phyloP scores from a whole-genome alignment of 2,113 vertebrate species.

The Xiphias gladius region DNA sequence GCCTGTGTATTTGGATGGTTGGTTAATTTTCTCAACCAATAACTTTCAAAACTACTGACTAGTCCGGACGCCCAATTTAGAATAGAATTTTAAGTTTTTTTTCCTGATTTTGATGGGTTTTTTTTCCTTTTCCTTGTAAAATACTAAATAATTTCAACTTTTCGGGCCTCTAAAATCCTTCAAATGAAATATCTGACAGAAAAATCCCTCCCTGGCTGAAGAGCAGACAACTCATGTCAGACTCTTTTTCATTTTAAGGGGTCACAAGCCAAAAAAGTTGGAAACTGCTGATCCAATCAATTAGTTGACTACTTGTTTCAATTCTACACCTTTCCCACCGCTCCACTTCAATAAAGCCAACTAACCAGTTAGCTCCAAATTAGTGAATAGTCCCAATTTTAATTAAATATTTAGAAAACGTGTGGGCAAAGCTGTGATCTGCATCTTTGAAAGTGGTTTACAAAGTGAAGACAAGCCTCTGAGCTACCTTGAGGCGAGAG shows the following conservation, averaged over 20 bases:
- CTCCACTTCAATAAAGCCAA: background rate
- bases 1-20: background rate
- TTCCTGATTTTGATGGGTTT: too few relatives aligned
- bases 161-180: background rate
- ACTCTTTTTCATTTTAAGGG: background rate
- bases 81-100: background rate
- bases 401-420: background rate
- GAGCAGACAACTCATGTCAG: background rate
- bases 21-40: constrained; percentile 3
- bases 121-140: background rate
- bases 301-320: background rate
- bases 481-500: constrained; percentile 92
- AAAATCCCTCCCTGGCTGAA: background rate
- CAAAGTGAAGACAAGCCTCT: background rate
- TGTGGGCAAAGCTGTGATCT: background rate
- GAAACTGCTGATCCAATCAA: background rate
- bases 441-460: background rate
- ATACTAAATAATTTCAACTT: background rate
- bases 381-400: background rate
- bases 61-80: too few relatives aligned
- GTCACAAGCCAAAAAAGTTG: background rate
- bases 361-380: background rate
- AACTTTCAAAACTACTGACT: constrained; percentile 17
- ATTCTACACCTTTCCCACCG: background rate
- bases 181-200: background rate